Evolutionary conservation across 1,140 invertebrate species (phyloP), one percentile per base, ranked within the genome.

Genomic region (Xylocopa sonorina): DNA sequence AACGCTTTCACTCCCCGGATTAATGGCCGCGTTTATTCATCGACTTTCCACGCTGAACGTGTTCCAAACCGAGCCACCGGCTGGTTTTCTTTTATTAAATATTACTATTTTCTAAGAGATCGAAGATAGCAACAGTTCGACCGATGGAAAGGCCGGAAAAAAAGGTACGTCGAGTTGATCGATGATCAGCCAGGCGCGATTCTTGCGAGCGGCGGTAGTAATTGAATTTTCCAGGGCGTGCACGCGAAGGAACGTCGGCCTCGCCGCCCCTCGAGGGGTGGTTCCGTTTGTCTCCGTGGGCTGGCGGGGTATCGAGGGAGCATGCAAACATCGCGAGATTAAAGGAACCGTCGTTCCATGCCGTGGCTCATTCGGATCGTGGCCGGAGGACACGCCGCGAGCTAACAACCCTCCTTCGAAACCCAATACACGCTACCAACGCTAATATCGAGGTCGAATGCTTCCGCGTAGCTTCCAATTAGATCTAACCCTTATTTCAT

Each of bases 281-380:
- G 74, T 84, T 85, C 87, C 83, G 87, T 87, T 90, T 90, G 80
- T 84, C 75, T 83, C 51, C 62, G n/a, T 58, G 27, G 50, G 85
- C 60, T 80, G 53, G 51, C 50, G 60, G 60, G 50, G 76, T 77
- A 55, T 64, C 46, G 55, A 66, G 86, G 80, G 55, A 84, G 86
- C 90, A 92, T 92, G 91, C 91, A 93, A 92, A 92, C 91, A 93
- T 88, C 81, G 83, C 87, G 85, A 92, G 92, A 93, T 92, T 93
- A 92, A 92, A 92, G 88, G 85, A 90, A 89, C 86, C 86, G 86
- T 55, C 48, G 55, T 64, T 79, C 57, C 55, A 57, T 53, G 69
- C 14, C 58, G 38, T 86, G 85, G 83, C 72, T 76, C 84, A 27
- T 41, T 72, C 53, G 78, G 82, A 81, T 83, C 77, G 79, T 81